Evolutionary conservation across 2,113 vertebrate species (phyloP).

Genomic region (Cavia aperea): DNA sequence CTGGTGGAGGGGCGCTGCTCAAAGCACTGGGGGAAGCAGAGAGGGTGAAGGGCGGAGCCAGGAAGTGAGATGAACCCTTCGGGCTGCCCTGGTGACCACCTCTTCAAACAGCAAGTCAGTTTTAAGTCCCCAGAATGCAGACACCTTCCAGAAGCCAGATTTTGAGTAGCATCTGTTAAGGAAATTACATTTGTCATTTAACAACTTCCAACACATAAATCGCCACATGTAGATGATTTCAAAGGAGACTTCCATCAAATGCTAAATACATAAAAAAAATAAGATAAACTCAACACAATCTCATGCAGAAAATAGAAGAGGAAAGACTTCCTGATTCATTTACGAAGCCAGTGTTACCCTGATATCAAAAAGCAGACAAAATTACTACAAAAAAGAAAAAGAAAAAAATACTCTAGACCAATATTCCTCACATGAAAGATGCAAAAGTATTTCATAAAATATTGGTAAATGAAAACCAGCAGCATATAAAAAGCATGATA

Average conservation of each 20-base stretch:
- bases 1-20: not conserved
- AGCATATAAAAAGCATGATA: not conserved
- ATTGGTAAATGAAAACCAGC: not conserved
- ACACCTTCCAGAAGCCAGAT: not conserved
- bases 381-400: not conserved
- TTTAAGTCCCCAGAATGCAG: not conserved
- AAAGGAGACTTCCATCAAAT: conserved; percentile 9
- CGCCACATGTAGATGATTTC: conserved; percentile 5
- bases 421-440: not conserved
- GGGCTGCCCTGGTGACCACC: not conserved
- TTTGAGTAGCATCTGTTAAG: not conserved
- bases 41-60: not conserved
- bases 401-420: not conserved
- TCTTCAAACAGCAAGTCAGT: not conserved
- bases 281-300: not conserved
- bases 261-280: not conserved
- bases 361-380: conserved; percentile 4
- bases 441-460: not conserved
- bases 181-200: conserved; percentile 36
- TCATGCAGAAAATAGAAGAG: conserved; percentile 18
- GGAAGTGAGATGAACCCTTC: not conserved
- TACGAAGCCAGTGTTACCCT: not conserved
- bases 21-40: not conserved
- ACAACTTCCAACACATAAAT: conserved; percentile 41
- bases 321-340: not conserved